Base-by-base conservation (phyloP, 2,113 vertebrate species). In the Egretta garzetta region DNA sequence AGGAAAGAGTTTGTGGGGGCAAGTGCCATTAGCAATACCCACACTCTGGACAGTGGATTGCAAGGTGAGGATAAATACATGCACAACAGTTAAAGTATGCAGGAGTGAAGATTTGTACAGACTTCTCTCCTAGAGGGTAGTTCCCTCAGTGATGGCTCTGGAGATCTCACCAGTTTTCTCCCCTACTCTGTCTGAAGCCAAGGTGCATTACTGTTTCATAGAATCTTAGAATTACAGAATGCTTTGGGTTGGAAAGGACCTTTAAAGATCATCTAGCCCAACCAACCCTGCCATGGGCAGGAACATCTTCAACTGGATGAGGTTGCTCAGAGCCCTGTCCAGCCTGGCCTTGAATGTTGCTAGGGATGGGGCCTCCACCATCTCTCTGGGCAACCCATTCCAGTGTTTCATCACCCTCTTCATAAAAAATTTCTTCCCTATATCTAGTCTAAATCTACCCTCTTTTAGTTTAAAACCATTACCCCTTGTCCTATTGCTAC, bases 61-160 rank as follows among this genome's bases (percentile, higher is more conserved):
- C 37, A 79, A 59, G 19, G 22, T 64, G 55, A 63, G 14, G 14
- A 86, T 71, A 79, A 88, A 79, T 26, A 70, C 8, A 17, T 63
- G 4, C 21, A 59, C 10, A 21, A 12, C 24, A 47, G 8, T 33
- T 70, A n/a, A 22, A 33, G 22, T 19, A 20, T 50, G 27, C 33
- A 77, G 27, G 80, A 81, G 35, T 37, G 24, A 97, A 92, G 59
- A 94, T 88, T 94, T 95, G 45, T 67, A 45, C 76, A 90, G 73
- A 80, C 41, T 75, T 79, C 27, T 80, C n/a, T 80, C 35, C 22
- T 88, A 93, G 80, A 84, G 24, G 3, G 15, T 82, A 17, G 21
- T 39, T 95, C 10, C 30, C 74, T 76, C 90, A 63, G 50, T 58
- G 76, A 27, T 84, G 67, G 66, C 55, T 90, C 58, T 89, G 66